Evolutionary conservation across 2,113 vertebrate genomes (phyloP), one percentile per base, ranked within the genome.

Genomic region (Neodon shergylaensis): DNA sequence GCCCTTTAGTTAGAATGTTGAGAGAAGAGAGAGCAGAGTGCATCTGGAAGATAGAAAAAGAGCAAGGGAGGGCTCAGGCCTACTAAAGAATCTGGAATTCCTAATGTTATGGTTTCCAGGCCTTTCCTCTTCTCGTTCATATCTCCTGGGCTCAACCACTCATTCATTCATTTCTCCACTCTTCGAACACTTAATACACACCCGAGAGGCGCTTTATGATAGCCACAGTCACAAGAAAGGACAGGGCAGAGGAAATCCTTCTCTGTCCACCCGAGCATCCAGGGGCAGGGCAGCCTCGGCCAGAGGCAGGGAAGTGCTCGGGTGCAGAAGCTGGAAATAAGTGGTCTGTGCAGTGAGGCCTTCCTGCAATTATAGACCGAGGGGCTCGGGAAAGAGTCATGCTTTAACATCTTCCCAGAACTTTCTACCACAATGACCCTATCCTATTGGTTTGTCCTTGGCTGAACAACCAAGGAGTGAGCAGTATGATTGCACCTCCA

Each of bases 91-190:
- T 81, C 47, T 73, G 88, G 79, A n/a, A 79, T 72, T 61, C 78
- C 63, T 26, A 0, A 1, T 0, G 33, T 1, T 49, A n/a, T 17
- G 2, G 0, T 42, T 13, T 21, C 54, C 54, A 1, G 0, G 4
- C 3, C 44, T 54, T 36, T 2, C 0, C 33, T 21, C n/a, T 28
- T 65, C 47, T 54, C 10, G 36, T 22, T n/a, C 42, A 73, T 0
- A 39, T 44, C 90, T 47, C 26, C 17, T 28, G 36, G 19, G 86
- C n/a, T 22, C 11, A 31, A 42, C 5, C 12, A 3, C 7, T 21
- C 79, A 0, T 33, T 81, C 21, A 2, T 11, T 28, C 77, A 0
- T 39, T 33, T n/a, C 26, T 68, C 31, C 7, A 28, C 47, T 66
- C 49, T 12, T 9, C 94, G 66, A 49, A 14, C 49, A n/a, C 39